Conservation (phyloP, 2,797 vertebrate genomes). For the Rallus crepitans region DNA sequence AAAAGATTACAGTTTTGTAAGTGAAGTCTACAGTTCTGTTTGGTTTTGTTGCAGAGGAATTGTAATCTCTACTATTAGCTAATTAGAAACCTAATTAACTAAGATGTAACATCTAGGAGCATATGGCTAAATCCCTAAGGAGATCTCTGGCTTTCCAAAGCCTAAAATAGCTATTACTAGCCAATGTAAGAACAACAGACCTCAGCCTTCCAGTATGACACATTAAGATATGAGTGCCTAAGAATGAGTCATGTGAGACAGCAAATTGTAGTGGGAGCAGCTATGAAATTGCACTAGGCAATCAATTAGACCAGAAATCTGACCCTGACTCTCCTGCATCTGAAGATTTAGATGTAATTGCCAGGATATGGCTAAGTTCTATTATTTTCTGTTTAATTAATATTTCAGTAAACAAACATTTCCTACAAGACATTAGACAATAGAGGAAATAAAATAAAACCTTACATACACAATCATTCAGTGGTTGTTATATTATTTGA, state of each 20-base stretch:
- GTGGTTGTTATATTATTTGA: background rate
- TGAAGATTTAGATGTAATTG: background rate
- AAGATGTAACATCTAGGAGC: background rate
- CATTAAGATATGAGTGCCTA: background rate
- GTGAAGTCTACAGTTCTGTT: background rate
- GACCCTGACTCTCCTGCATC: background rate
- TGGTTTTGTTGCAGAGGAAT: background rate
- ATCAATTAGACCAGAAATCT: background rate
- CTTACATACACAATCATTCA: background rate
- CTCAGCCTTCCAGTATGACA: background rate
- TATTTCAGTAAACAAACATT: background rate
- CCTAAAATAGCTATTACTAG: background rate
- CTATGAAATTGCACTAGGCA: background rate
- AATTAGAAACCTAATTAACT: background rate
- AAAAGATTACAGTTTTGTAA: background rate
- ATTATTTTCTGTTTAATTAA: background rate
- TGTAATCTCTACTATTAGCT: background rate
- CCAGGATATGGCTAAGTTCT: background rate
- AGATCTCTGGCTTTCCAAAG: background rate
- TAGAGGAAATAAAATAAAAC: background rate
- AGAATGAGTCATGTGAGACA: background rate
- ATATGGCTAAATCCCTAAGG: constrained; percentile 18
- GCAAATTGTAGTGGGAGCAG: background rate
- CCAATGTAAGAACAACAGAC: background rate
- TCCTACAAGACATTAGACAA: background rate